Base-by-base conservation (phyloP, 1,140 invertebrate species). In the Hormaphis cornu region DNA sequence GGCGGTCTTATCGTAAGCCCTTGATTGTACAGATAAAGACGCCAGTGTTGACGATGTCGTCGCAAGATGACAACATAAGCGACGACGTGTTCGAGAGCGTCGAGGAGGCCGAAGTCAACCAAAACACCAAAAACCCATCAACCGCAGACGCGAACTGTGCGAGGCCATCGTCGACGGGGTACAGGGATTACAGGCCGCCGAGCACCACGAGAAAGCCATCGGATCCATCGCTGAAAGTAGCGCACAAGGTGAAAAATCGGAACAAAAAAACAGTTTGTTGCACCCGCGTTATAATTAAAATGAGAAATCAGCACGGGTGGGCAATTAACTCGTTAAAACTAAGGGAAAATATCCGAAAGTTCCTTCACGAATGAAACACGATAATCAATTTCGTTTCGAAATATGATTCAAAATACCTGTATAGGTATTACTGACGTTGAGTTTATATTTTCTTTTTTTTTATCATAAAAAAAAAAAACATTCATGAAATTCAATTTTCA, bases 21-120 rank as follows among this genome's bases (percentile, higher is more conserved):
- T n/a, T n/a, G n/a, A n/a, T n/a, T n/a, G n/a, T n/a, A n/a, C 4
- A 66, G 61, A 66, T 66, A 35, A 66, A 66, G 24, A 66, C 61
- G 22, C 61, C 61, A 30, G 44, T 66, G 12, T 33, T 66, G 26
- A 40, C 81, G 80, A 74, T 77, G 44, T 77, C 79, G 75, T 75
- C 73, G 18, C 77, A 75, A 7, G 81, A 82, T 26, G 86, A 88
- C 76, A 87, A 83, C 73, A 87, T 89, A 83, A 87, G 85, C 74
- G 88, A 91, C 75, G 88, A 90, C 75, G 89, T 90, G 14, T 90
- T 90, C 73, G 87, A 89, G 75, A 81, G 75, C 8, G 72, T 77
- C 26, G 77, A 79, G 22, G 78, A 79, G 61, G 42, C 52, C 69
- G 59, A 70, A 63, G 71, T 63, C 22, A 63, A 6, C 70, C 75